These are phyloP conservation scores for Macrosoma leucophasiata DNA, from an alignment of 2,888 invertebrate genomes.

Conservation along the genomic window DNA sequence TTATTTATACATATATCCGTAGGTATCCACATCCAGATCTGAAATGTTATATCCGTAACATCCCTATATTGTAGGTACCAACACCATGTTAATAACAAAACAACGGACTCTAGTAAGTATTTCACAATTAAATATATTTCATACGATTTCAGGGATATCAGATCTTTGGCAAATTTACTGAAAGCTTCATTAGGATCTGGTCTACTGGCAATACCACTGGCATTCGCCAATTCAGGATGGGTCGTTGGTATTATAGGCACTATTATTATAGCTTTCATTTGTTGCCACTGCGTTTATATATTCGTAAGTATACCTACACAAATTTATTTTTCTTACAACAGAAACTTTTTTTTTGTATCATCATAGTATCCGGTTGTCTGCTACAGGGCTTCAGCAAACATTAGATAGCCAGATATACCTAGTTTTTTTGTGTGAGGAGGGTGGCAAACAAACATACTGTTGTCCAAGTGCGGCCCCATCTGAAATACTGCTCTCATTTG, in stretches of 20 bases:
- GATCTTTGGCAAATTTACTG: constrained; percentile 60
- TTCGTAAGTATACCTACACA: constrained; percentile 68
- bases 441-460: too few relatives aligned
- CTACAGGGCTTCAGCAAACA: too few relatives aligned
- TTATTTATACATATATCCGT: too few relatives aligned
- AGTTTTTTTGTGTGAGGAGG: too few relatives aligned
- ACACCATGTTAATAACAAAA: neutral
- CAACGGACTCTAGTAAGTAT: constrained; percentile 3
- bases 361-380: too few relatives aligned
- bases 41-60: neutral
- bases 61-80: neutral
- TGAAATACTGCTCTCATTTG: too few relatives aligned
- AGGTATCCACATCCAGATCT: too few relatives aligned
- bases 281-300: constrained; percentile 64
- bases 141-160: constrained; percentile 49
- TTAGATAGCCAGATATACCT: too few relatives aligned
- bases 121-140: neutral
- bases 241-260: constrained; percentile 77
- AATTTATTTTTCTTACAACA: too few relatives aligned
- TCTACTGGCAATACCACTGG: constrained; percentile 82
- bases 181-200: constrained; percentile 81
- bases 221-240: constrained; percentile 81
- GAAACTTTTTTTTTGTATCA: too few relatives aligned
- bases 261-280: constrained; percentile 54
- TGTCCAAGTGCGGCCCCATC: too few relatives aligned